phyloP scores from a whole-genome alignment of 64 coral and sea anemone species.

The Porites lutea region DNA sequence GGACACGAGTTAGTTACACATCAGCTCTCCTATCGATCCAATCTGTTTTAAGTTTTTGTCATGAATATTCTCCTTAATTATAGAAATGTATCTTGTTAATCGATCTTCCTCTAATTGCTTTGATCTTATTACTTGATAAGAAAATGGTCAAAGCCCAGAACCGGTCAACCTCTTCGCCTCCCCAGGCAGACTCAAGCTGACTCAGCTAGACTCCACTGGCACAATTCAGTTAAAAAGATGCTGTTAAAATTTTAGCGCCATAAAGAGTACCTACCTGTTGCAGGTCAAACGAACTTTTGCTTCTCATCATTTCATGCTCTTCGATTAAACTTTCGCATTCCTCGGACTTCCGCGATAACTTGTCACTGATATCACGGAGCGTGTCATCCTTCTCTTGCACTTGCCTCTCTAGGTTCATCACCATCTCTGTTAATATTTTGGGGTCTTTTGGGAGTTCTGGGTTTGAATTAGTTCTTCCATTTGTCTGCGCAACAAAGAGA shows the following conservation, averaged over 20 bases:
- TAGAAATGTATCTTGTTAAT: too few relatives aligned
- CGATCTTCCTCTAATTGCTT: too few relatives aligned
- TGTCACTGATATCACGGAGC: slow-evolving; percentile 46
- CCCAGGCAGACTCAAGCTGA: too few relatives aligned
- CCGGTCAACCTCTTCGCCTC: too few relatives aligned
- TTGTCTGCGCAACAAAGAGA: background rate
- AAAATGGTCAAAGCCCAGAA: too few relatives aligned
- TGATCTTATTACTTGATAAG: too few relatives aligned
- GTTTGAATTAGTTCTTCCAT: slow-evolving; percentile 33
- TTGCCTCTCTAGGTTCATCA: slow-evolving; percentile 73
- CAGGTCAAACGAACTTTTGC: slow-evolving; percentile 73
- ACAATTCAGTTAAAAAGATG: background rate
- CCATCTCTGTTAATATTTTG: slow-evolving; percentile 63
- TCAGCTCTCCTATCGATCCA: too few relatives aligned
- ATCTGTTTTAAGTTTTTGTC: too few relatives aligned
- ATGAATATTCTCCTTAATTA: too few relatives aligned
- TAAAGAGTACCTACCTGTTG: slow-evolving; percentile 69
- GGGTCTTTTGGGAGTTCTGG: slow-evolving; percentile 53
- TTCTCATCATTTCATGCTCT: slow-evolving; percentile 80
- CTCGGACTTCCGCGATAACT: slow-evolving; percentile 75
- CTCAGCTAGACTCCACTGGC: background rate
- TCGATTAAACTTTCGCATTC: slow-evolving; percentile 83
- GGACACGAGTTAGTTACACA: too few relatives aligned
- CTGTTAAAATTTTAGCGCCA: background rate
- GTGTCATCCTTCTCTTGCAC: slow-evolving; percentile 71